Percentiles rank a stretch among this genome's conserved stretches.
phyloP scores from a whole-genome alignment of 2,797 vertebrate species.

The Lutjanus campechanus region DNA sequence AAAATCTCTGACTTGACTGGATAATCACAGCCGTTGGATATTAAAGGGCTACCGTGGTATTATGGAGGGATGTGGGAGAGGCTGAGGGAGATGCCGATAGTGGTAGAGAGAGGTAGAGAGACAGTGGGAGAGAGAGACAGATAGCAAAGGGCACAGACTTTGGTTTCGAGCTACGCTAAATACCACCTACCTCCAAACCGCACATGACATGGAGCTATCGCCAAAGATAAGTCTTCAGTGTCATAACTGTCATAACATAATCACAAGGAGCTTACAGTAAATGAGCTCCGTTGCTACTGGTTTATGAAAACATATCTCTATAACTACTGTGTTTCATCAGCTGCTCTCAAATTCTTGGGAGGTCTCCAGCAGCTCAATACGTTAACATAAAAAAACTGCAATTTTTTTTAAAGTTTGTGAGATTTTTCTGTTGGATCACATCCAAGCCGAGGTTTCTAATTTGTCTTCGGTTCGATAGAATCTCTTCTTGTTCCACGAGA shows the following conservation, averaged over 20 bases:
- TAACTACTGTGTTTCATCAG: conserved; percentile 51
- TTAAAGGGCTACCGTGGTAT: conserved; percentile 70
- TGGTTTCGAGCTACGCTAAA: conserved; percentile 68
- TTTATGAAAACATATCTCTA: conserved; percentile 48
- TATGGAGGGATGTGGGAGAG: conserved; percentile 62
- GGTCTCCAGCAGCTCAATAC: conserved; percentile 17
- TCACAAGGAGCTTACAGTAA: conserved; percentile 56
- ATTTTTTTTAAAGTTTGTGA: neutral
- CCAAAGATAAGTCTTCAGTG: conserved; percentile 75
- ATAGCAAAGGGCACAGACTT: conserved; percentile 62
- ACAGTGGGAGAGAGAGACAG: conserved; percentile 52
- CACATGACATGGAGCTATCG: conserved; percentile 57
- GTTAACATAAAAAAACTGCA: conserved; percentile 9
- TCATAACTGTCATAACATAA: conserved; percentile 72
- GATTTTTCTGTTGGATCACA: conserved; percentile 22
- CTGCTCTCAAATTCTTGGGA: conserved; percentile 24
- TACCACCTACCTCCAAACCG: conserved; percentile 72
- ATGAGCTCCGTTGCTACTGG: conserved; percentile 37
- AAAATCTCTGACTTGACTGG: conserved; percentile 72
- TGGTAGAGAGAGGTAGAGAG: conserved; percentile 46
- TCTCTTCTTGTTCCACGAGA: conserved; percentile 1
- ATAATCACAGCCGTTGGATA: conserved; percentile 77
- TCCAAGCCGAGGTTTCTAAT: conserved; percentile 35
- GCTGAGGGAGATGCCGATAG: conserved; percentile 55
- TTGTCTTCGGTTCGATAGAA: conserved; percentile 30